Evolutionary conservation across 2,797 vertebrate genomes (phyloP).

Genomic region (Cetoscarus ocellatus): DNA sequence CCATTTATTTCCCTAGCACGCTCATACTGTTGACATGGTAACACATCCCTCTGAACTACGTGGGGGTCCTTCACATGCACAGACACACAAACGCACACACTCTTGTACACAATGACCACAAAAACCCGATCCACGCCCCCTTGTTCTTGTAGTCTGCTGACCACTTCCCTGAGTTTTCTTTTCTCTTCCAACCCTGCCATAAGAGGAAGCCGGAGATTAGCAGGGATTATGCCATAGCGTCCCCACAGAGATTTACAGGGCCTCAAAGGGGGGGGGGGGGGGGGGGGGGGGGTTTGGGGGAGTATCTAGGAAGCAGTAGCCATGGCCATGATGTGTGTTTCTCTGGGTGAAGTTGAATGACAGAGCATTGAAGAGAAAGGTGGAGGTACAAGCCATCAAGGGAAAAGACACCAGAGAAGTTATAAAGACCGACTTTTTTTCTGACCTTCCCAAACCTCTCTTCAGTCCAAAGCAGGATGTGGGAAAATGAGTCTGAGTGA

Average conservation of each 20-base stretch:
- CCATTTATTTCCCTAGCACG: slow-evolving; percentile 57
- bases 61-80: slow-evolving; percentile 61
- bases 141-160: slow-evolving; percentile 61
- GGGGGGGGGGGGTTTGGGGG: slow-evolving; percentile 26
- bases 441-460: slow-evolving; percentile 22
- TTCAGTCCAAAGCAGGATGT: slow-evolving; percentile 40
- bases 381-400: neutral
- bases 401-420: neutral
- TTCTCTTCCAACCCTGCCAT: slow-evolving; percentile 51
- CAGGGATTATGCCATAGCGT: slow-evolving; percentile 66
- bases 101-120: slow-evolving; percentile 29
- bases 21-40: slow-evolving; percentile 72
- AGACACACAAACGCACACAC: slow-evolving; percentile 20
- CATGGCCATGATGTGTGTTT: slow-evolving; percentile 37
- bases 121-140: neutral
- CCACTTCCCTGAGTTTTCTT: slow-evolving; percentile 54
- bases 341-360: slow-evolving; percentile 9
- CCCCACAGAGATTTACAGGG: slow-evolving; percentile 61
- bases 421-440: neutral
- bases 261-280: slow-evolving; percentile 29
- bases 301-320: slow-evolving; percentile 52
- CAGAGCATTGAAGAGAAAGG: neutral
- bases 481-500: slow-evolving; percentile 55
- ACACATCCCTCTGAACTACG: slow-evolving; percentile 75
- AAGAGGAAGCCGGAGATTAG: slow-evolving; percentile 77